Conservation (phyloP, 2,888 invertebrate species). For the Drosophila incognita region DNA sequence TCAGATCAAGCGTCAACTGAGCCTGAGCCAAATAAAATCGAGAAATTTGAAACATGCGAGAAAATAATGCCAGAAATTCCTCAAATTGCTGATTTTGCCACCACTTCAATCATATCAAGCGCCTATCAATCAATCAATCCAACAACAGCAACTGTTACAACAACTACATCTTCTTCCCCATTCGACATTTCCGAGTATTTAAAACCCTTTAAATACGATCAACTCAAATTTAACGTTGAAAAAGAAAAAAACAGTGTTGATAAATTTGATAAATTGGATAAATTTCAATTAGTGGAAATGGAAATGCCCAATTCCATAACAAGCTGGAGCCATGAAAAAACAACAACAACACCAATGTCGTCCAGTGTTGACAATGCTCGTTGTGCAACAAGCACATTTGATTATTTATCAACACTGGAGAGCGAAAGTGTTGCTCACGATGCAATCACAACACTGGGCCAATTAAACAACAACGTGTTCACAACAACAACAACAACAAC, state of each 20-base stretch:
- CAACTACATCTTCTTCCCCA: constrained; percentile 31
- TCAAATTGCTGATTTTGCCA: not conserved
- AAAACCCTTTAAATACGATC: constrained; percentile 65
- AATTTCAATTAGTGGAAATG: constrained; percentile 31
- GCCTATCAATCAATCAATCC: constrained; percentile 3
- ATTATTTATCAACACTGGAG: not conserved
- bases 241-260: constrained; percentile 6
- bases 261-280: not conserved
- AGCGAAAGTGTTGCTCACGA: constrained; percentile 44
- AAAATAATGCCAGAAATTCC: not conserved
- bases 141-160: constrained; percentile 1
- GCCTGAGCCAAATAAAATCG: not conserved
- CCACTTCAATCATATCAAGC: constrained; percentile 3
- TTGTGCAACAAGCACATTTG: not conserved
- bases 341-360: not conserved
- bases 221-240: constrained; percentile 9
- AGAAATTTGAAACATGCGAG: not conserved
- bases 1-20: not conserved
- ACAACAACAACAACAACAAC: constrained; percentile 66
- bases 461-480: constrained; percentile 45
- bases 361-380: not conserved
- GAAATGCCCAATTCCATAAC: constrained; percentile 27
- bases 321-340: constrained; percentile 13
- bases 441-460: constrained; percentile 39
- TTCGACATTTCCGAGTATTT: constrained; percentile 69